Evolutionary conservation across 2,888 invertebrate species (phyloP), one percentile per base, ranked within the genome.

Genomic region (Agonum fuliginosum): DNA sequence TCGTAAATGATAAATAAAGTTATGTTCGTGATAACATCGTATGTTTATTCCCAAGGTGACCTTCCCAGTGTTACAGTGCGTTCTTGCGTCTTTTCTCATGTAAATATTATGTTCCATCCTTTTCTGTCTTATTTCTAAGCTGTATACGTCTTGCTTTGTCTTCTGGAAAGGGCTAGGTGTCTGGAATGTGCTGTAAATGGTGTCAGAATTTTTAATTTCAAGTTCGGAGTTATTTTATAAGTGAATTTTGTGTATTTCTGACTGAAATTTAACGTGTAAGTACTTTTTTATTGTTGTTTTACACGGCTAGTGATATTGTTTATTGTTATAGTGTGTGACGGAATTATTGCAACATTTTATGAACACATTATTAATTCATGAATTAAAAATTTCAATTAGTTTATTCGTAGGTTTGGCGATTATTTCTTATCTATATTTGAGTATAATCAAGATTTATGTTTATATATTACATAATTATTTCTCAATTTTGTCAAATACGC

Each of bases 201-300:
- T 8, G 58, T 14, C 10, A 14, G 27, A 27, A 62, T 62, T 62
- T 62, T 62, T 30, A 30, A 14, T 62, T 34, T 62, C 4, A 17
- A 5, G 30, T 30, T 58, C 24, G 10, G 27, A 10, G 58, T 17
- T 27, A 5, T 20, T 17, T 14, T 30, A 20, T 37, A n/a, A 19
- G 17, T n/a, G 20, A 75, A 24, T 67, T 75, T 48, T 19, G 12
- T n/a, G 20, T 20, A 67, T 75, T 75, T 75, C 51, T 75, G 75
- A 75, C 75, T 48, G 67, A 75, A 75, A 75, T 24, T 67, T 22
- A 48, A 17, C 19, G 17, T 22, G 75, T 75, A 75, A 75, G 75
- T 75, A 75, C 46, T 3, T 2, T 20, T 24, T 46, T 65, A 65
- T 24, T 19, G 20, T 43, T 41, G 14, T 20, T 67, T n/a, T n/a